Conservation (phyloP, 2,113 vertebrate genomes). For the Ictalurus furcatus region DNA sequence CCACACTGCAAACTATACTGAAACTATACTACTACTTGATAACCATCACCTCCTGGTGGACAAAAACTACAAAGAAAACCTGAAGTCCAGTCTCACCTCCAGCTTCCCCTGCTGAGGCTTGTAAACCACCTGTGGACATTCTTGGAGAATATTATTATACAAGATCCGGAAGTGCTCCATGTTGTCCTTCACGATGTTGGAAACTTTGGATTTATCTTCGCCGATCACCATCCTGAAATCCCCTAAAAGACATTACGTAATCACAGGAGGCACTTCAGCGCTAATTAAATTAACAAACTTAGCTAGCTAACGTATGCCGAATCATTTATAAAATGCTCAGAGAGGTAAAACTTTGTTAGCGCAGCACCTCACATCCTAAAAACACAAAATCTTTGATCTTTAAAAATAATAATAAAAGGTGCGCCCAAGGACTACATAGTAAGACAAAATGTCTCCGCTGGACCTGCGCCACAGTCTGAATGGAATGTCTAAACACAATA, state of each 20-base stretch:
- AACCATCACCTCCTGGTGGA: conserved; percentile 13
- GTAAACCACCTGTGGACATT: conserved; percentile 90
- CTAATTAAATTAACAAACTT: not conserved
- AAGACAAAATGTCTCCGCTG: not conserved
- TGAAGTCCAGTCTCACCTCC: conserved; percentile 77
- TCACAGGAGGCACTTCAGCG: conserved; percentile 48
- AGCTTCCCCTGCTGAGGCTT: conserved; percentile 86
- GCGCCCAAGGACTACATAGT: not conserved
- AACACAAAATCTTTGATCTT: not conserved
- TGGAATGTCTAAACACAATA: not conserved
- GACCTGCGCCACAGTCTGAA: not conserved
- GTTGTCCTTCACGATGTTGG: conserved; percentile 90
- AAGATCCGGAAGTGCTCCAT: conserved; percentile 84
- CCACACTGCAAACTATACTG: not conserved
- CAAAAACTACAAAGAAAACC: not conserved
- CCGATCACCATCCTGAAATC: conserved; percentile 96
- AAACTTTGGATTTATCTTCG: conserved; percentile 89
- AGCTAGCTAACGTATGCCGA: not conserved
- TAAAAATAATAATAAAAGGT: not conserved
- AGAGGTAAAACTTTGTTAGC: not conserved
- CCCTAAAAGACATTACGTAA: conserved; percentile 65
- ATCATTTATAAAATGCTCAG: not conserved
- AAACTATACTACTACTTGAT: not conserved
- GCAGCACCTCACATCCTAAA: not conserved
- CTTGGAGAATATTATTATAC: conserved; percentile 83